Conservation (phyloP, 2,113 vertebrate species). For the Heptranchias perlo region DNA sequence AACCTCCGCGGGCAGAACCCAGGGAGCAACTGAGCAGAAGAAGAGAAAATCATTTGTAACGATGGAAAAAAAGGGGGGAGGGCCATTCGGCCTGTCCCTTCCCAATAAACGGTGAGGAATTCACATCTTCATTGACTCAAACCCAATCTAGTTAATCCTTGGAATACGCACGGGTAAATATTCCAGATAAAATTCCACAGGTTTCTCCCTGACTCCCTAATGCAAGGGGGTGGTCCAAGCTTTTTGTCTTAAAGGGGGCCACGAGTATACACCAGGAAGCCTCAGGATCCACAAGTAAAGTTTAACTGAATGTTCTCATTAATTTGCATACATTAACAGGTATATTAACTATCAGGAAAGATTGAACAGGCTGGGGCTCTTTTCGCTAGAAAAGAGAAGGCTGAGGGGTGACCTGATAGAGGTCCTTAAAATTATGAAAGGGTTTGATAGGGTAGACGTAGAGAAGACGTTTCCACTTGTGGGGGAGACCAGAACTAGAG, state of each 20-base stretch:
- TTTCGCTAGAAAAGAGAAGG: too few species aligned
- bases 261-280: neutral
- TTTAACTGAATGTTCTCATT: neutral
- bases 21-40: neutral
- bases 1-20: neutral
- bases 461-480: too few species aligned
- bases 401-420: too few species aligned
- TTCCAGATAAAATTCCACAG: neutral
- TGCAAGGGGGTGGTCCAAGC: neutral
- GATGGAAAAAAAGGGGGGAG: neutral
- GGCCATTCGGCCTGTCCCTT: neutral
- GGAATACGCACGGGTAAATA: neutral
- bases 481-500: too few species aligned
- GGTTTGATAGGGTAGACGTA: too few species aligned
- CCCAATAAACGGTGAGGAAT: neutral
- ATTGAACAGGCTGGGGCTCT: too few species aligned
- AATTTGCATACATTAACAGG: too few species aligned
- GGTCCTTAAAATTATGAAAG: too few species aligned
- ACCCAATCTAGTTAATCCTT: too few species aligned
- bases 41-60: neutral
- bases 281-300: neutral
- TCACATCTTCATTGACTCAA: neutral
- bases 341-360: too few species aligned
- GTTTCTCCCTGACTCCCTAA: neutral
- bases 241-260: neutral